Conservation (phyloP, 2,113 vertebrate genomes). For the Laticauda colubrina region DNA sequence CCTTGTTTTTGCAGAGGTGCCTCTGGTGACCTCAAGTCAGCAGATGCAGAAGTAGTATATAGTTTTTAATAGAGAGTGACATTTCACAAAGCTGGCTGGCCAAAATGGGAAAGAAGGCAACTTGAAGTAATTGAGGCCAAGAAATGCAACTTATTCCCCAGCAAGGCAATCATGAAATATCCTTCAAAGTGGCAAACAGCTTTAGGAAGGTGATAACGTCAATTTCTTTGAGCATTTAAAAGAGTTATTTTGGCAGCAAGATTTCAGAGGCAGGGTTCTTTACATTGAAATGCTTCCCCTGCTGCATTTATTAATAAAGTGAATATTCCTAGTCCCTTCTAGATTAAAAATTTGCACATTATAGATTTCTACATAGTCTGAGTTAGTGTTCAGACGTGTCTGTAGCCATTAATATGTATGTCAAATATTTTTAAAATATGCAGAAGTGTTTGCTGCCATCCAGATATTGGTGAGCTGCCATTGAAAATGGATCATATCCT, state of each 20-base stretch:
- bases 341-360: conserved; percentile 20
- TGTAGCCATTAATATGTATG: neutral
- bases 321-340: neutral
- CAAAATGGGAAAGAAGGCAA: neutral
- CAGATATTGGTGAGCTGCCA: neutral
- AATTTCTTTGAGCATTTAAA: neutral
- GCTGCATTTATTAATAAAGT: conserved; percentile 23
- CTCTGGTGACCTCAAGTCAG: neutral
- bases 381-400: conserved; percentile 16
- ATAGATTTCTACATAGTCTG: conserved; percentile 25
- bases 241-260: neutral
- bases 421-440: neutral
- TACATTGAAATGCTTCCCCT: neutral
- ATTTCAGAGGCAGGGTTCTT: neutral
- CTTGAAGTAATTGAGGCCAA: neutral
- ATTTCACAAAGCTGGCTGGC: neutral
- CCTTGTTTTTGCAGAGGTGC: neutral
- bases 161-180: neutral
- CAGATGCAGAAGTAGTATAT: neutral
- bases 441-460: neutral
- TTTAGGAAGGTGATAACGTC: accelerated
- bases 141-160: neutral
- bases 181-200: neutral
- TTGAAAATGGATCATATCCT: neutral
- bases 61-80: neutral